These are phyloP conservation scores for Triplophysa dalaica DNA, from an alignment of 2,113 vertebrate genomes.

Conservation along the genomic window DNA sequence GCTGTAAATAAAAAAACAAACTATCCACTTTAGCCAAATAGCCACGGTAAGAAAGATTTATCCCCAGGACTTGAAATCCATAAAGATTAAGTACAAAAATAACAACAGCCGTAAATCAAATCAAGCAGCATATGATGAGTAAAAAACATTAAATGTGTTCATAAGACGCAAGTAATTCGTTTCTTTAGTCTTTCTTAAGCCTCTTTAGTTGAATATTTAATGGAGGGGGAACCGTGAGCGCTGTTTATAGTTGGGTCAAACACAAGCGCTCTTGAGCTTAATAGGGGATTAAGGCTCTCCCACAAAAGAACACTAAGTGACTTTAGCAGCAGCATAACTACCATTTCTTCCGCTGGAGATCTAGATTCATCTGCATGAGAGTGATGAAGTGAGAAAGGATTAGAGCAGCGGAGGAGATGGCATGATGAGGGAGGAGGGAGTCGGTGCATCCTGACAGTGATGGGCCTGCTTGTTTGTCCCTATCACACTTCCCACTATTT, in stretches of 20 bases:
- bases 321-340: conserved; percentile 63
- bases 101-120: conserved; percentile 75
- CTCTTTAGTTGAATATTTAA: conserved; percentile 70
- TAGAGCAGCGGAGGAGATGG: conserved; percentile 29
- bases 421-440: conserved; percentile 24
- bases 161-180: conserved; percentile 67
- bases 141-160: conserved; percentile 74
- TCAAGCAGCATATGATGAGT: conserved; percentile 71
- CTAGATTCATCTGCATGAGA: conserved; percentile 54
- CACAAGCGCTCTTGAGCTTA: conserved; percentile 67
- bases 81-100: conserved; percentile 70
- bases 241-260: conserved; percentile 78
- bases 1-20: conserved; percentile 3
- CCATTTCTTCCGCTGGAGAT: conserved; percentile 58
- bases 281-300: conserved; percentile 69
- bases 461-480: conserved; percentile 51
- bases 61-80: conserved; percentile 59
- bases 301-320: conserved; percentile 64
- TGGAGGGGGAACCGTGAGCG: conserved; percentile 47
- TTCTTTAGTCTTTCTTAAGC: conserved; percentile 73
- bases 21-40: conserved; percentile 45
- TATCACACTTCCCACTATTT: conserved; percentile 39
- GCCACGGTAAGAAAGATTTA: conserved; percentile 42
- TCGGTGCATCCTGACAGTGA: conserved; percentile 54
- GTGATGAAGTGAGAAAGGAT: conserved; percentile 55